A percentile compares a stretch with the other conserved stretches of the same genome.
These are phyloP conservation scores for Odontesthes bonariensis DNA, from an alignment of 2,113 vertebrate genomes.

Conservation along the genomic window DNA sequence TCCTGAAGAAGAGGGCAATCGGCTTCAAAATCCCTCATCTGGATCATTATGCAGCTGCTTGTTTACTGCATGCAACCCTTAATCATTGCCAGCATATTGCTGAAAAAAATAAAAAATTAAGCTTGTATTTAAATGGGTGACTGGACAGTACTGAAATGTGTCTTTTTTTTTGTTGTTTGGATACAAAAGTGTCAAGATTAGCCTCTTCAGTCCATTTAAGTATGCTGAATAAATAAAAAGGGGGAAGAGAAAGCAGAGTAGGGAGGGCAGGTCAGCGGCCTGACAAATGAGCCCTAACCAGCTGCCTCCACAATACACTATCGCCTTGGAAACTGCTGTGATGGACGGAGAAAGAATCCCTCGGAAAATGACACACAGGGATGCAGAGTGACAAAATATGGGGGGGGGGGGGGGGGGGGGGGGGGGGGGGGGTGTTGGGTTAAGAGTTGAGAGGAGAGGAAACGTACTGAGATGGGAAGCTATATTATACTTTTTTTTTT, in stretches of 20 bases:
- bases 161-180: not conserved
- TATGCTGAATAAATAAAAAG: not conserved
- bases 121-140: not conserved
- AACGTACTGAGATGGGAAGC: slow-evolving; percentile 29
- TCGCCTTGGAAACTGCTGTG: slow-evolving; percentile 65
- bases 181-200: slow-evolving; percentile 5
- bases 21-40: slow-evolving; percentile 5
- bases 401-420: not conserved
- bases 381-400: slow-evolving; percentile 34
- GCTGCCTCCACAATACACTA: slow-evolving; percentile 68
- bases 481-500: not conserved
- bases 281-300: slow-evolving; percentile 70
- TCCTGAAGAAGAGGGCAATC: slow-evolving; percentile 3
- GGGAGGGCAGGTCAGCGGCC: slow-evolving; percentile 51
- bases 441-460: slow-evolving; percentile 2
- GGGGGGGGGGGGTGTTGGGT: slow-evolving; percentile 6
- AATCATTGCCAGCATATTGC: not conserved
- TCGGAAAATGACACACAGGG: slow-evolving; percentile 1
- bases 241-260: not conserved
- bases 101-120: not conserved
- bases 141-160: not conserved
- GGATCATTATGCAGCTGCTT: slow-evolving; percentile 12
- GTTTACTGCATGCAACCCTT: not conserved
- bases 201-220: slow-evolving; percentile 16
- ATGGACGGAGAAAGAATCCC: slow-evolving; percentile 26